These are phyloP conservation scores for Lithodes maja DNA, from an alignment of 2,888 invertebrate species.

Conservation along the genomic window DNA sequence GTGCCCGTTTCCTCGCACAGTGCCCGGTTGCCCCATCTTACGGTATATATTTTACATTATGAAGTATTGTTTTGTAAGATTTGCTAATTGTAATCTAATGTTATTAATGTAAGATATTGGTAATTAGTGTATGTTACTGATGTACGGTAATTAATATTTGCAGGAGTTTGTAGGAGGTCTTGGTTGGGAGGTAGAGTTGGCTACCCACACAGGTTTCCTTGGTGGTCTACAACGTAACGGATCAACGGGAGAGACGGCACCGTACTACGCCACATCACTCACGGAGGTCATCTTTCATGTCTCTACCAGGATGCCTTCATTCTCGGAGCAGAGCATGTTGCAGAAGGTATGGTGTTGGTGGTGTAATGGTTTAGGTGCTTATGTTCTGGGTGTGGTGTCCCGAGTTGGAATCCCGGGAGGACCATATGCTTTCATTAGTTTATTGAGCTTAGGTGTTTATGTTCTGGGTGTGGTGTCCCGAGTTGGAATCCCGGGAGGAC, in stretches of 20 bases:
- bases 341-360: constrained; percentile 81
- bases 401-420: too few relatives aligned
- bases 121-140: too few relatives aligned
- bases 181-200: constrained; percentile 85
- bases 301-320: constrained; percentile 96
- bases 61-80: neutral
- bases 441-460: too few relatives aligned
- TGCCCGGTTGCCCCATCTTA: too few relatives aligned
- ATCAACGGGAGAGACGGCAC: constrained; percentile 93
- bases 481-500: too few relatives aligned
- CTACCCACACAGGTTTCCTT: constrained; percentile 94
- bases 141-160: neutral
- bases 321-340: constrained; percentile 88
- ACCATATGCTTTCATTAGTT: too few relatives aligned
- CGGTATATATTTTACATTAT: neutral
- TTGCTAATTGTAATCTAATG: too few relatives aligned
- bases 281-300: constrained; percentile 98
- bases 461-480: too few relatives aligned
- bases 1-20: too few relatives aligned
- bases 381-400: too few relatives aligned
- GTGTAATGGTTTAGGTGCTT: too few relatives aligned
- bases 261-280: constrained; percentile 95
- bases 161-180: constrained; percentile 73
- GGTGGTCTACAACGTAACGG: constrained; percentile 95
- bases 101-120: neutral